Conservation (phyloP, 2,888 invertebrate genomes). For the Nysson spinosus region DNA sequence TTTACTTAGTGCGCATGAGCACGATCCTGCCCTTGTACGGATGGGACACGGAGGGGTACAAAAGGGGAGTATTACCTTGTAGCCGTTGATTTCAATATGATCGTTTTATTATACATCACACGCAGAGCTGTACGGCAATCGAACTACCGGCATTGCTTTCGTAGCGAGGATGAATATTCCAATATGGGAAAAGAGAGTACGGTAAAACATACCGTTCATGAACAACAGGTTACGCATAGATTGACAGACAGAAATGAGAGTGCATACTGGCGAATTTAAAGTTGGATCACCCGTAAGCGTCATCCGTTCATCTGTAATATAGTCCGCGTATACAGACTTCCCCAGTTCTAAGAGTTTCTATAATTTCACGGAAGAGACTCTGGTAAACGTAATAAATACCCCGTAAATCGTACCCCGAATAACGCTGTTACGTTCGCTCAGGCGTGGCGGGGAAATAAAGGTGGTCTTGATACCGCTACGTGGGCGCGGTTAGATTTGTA, state of each 20-base stretch:
- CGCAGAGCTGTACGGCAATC: neutral
- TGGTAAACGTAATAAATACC: slow-evolving; percentile 41
- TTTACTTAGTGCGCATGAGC: slow-evolving; percentile 70
- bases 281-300: too few species aligned
- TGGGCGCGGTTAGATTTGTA: slow-evolving; percentile 71
- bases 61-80: slow-evolving; percentile 28
- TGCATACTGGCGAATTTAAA: too few species aligned
- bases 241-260: slow-evolving; percentile 26
- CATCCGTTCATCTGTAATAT: too few species aligned
- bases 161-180: slow-evolving; percentile 3
- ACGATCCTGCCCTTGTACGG: slow-evolving; percentile 14
- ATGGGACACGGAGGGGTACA: slow-evolving; percentile 29
- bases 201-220: slow-evolving; percentile 30
- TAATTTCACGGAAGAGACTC: slow-evolving; percentile 40
- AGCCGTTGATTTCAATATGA: slow-evolving; percentile 42
- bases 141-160: neutral
- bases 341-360: slow-evolving; percentile 35
- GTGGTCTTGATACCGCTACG: slow-evolving; percentile 72
- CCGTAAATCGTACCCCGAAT: slow-evolving; percentile 38
- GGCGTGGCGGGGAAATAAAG: slow-evolving; percentile 58
- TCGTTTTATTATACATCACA: neutral
- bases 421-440: slow-evolving; percentile 52
- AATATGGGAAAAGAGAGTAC: neutral
- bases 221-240: slow-evolving; percentile 43
- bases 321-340: too few species aligned